Base-by-base conservation (phyloP, 2,888 invertebrate genomes). In the Panopea generosa region DNA sequence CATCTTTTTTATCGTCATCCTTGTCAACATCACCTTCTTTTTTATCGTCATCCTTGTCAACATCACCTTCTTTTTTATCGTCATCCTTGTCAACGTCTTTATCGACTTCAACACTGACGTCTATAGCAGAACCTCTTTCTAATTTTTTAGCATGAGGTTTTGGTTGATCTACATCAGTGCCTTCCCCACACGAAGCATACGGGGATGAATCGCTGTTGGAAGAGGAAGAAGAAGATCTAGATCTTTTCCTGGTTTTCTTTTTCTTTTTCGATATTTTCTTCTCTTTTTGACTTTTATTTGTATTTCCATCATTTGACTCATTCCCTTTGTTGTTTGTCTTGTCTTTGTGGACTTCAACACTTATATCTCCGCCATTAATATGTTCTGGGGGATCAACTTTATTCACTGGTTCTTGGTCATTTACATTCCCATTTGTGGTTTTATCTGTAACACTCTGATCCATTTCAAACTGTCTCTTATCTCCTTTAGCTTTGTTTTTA, bases 21-120 rank as follows among this genome's bases (percentile, higher is more conserved):
- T 20, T 49, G 11, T 53, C 52, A 22, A 40, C 2, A 53, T 9
- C 16, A 27, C 27, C 14, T 24, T 29, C 29, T 33, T 33, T 11
- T 7, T 11, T 11, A 33, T 33, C 11, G 6, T 29, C 29, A 7
- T 33, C 33, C 4, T 11, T 11, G 11, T 33, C 11, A 4, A 33
- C 11, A 4, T 33, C 33, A 11, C 33, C 33, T 7, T 11, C 33
- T 7, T 4, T 7, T 7, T 11, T 11, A 7, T 33, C 33, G 33
- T 33, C 33, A 33, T 33, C 11, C 6, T 11, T 33, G 11, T 11
- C 11, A 4, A 33, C 11, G 33, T 33, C 33, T 33, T 33, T 33
- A 4, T 33, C 33, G 33, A 11, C 38, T 47, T 22, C 59, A 18
- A 52, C 68, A 50, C 20, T 52, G 14, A 26, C 20, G 26, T 50